Percentiles rank a stretch among this genome's conserved stretches.
Conservation (phyloP, 1,140 invertebrate genomes). For the Hermetia illucens region DNA sequence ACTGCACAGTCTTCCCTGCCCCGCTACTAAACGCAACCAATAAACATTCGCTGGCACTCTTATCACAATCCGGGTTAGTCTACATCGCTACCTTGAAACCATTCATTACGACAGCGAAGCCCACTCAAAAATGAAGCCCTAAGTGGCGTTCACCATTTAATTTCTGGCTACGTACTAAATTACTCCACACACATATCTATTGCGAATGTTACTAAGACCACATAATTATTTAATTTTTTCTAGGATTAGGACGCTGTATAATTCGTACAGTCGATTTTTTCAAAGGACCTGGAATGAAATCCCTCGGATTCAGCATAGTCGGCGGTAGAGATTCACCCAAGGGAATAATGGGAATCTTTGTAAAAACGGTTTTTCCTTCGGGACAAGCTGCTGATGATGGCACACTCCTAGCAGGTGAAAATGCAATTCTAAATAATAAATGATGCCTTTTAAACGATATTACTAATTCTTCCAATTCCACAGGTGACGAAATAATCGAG, state of each 20-base stretch:
- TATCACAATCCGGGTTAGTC: no score
- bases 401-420: conserved; percentile 66
- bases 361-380: conserved; percentile 77
- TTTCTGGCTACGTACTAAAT: no score
- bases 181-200: no score
- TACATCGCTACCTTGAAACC: no score
- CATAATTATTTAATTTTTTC: no score
- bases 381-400: conserved; percentile 76
- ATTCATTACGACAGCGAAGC: no score
- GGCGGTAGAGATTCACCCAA: conserved; percentile 78
- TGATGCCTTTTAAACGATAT: conserved; percentile 3
- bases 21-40: no score
- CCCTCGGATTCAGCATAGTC: conserved; percentile 83
- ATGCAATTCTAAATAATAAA: background rate
- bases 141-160: no score
- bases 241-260: conserved; percentile 18
- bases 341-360: conserved; percentile 80
- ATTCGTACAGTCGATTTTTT: conserved; percentile 41
- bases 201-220: no score
- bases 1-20: no score
- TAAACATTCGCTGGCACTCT: no score
- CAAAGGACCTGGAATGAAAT: conserved; percentile 72
- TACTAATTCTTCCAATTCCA: conserved; percentile 2
- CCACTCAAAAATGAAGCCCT: no score
- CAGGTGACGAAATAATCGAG: conserved; percentile 83